Percentiles rank a stretch among this genome's conserved stretches.
Evolutionary conservation across 2,113 vertebrate species (phyloP).

Genomic region (Solenodon paradoxus): DNA sequence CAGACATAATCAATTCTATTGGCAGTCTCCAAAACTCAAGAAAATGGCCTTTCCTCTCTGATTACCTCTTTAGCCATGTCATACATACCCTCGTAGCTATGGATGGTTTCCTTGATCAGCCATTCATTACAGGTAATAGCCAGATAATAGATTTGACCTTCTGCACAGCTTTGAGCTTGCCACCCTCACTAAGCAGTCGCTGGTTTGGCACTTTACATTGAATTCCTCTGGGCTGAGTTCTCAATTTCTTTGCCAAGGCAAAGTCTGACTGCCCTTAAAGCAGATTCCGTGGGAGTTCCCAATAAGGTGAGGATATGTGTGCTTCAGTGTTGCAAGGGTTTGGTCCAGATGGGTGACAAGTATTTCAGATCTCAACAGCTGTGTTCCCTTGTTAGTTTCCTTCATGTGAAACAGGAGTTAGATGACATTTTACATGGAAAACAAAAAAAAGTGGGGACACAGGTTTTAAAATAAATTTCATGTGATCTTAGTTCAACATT

Average conservation of each 20-base stretch:
- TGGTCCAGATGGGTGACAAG: background rate
- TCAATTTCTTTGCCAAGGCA: background rate
- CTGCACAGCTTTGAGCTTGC: background rate
- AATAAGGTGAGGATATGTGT: background rate
- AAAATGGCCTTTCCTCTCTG: background rate
- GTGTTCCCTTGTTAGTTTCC: background rate
- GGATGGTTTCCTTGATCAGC: background rate
- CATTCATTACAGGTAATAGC: background rate
- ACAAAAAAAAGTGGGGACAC: background rate
- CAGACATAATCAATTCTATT: background rate
- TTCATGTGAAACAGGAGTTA: background rate
- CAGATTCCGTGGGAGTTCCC: background rate
- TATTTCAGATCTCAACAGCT: background rate
- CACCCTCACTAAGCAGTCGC: background rate
- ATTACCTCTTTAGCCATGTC: background rate
- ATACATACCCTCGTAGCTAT: background rate
- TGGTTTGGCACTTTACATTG: background rate
- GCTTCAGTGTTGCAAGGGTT: background rate
- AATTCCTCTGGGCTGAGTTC: background rate
- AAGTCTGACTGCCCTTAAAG: background rate
- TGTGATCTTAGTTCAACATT: background rate
- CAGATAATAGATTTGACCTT: constrained; percentile 2
- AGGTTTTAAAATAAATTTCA: background rate
- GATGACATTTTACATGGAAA: background rate
- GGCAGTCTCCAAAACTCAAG: background rate